Conservation (phyloP, 2,888 invertebrate species). For the Panzeria rudis region DNA sequence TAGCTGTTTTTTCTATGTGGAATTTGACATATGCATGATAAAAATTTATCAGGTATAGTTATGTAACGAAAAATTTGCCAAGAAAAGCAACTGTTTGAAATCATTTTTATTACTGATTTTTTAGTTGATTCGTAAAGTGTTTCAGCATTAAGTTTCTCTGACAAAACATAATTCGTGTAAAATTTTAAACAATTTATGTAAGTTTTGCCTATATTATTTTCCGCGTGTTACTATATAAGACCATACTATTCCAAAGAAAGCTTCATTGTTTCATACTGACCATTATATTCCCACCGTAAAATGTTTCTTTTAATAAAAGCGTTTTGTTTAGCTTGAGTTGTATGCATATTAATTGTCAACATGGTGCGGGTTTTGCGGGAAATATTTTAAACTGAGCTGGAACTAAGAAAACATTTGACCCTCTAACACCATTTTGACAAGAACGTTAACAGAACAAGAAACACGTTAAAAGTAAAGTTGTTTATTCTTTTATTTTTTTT, state of each 20-base stretch:
- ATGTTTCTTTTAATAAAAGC: neutral
- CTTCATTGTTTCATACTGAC: constrained; percentile 15
- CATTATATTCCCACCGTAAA: constrained; percentile 59
- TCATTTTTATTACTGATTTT: too few relatives aligned
- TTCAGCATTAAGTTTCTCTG: too few relatives aligned
- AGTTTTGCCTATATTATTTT: neutral
- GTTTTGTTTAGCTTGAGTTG: constrained; percentile 12
- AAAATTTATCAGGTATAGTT: too few relatives aligned
- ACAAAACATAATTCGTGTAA: too few relatives aligned
- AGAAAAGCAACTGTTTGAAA: too few relatives aligned
- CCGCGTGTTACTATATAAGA: constrained; percentile 38
- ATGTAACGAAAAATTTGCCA: too few relatives aligned
- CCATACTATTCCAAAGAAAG: neutral
- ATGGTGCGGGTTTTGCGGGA: constrained; percentile 45
- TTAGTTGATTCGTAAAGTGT: too few relatives aligned
- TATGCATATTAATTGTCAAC: constrained; percentile 47
- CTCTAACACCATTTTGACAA: constrained; percentile 58
- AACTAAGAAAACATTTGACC: constrained; percentile 52
- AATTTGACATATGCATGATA: too few relatives aligned
- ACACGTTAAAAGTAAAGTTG: constrained; percentile 41
- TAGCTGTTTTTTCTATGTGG: too few relatives aligned
- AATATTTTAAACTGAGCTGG: constrained; percentile 16
- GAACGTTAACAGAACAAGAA: constrained; percentile 49
- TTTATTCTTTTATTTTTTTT: neutral
- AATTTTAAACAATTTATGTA: constrained; percentile 43